Conservation (phyloP, 2,797 vertebrate species). For the Mionectes olivaceus region DNA sequence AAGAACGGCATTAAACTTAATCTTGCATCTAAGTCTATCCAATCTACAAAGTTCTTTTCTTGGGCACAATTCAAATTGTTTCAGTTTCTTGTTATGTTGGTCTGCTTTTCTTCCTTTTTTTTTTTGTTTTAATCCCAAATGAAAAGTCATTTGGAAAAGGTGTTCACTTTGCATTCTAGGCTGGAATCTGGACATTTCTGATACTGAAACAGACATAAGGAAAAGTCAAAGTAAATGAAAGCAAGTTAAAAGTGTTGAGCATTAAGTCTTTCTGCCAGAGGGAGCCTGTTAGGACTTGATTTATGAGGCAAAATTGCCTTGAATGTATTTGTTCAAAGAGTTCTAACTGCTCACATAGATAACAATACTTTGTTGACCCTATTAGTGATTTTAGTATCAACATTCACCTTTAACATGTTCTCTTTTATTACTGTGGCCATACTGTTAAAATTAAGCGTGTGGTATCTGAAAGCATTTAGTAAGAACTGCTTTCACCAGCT, state of each 20-base stretch:
- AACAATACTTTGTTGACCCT: background rate
- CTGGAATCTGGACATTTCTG: conserved; percentile 16
- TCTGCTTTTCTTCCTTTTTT: background rate
- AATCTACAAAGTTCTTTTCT: conserved; percentile 22
- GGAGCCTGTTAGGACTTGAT: background rate
- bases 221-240: conserved; percentile 19
- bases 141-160: conserved; percentile 15
- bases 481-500: background rate
- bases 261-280: background rate
- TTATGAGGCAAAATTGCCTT: background rate
- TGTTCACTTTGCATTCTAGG: conserved; percentile 25
- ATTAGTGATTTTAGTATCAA: background rate
- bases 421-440: background rate
- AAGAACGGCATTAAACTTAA: conserved; percentile 12
- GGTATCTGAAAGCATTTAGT: background rate
- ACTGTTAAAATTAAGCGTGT: background rate
- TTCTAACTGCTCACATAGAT: background rate
- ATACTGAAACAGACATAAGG: conserved; percentile 9
- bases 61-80: background rate
- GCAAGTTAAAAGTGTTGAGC: background rate
- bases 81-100: conserved; percentile 25
- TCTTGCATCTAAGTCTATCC: background rate
- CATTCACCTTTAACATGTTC: background rate
- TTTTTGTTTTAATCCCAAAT: background rate
- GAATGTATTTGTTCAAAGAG: background rate